Evolutionary conservation across 1,140 invertebrate species (phyloP).

Genomic region (Nomia melanderi): DNA sequence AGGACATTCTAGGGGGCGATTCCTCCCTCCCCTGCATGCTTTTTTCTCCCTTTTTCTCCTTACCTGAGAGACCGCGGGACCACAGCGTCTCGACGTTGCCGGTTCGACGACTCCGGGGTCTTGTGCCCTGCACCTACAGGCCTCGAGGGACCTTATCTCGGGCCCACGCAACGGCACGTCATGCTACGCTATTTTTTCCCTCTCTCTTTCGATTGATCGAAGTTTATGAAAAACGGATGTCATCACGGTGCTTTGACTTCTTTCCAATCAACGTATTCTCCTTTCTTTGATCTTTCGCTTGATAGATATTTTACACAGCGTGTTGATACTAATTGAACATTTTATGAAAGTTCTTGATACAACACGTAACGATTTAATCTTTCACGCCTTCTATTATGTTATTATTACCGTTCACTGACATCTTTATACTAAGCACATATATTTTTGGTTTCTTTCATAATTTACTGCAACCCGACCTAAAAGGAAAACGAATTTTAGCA

Average conservation of each 20-base stretch:
- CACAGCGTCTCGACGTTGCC: conserved; percentile 67
- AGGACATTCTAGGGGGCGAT: conserved; percentile 74
- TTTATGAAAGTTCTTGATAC: too few relatives aligned
- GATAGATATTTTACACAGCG: conserved; percentile 1
- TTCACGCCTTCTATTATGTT: too few relatives aligned
- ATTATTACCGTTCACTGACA: too few relatives aligned
- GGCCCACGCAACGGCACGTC: conserved; percentile 44
- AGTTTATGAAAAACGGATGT: conserved; percentile 15
- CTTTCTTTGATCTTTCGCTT: background rate
- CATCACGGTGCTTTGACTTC: background rate
- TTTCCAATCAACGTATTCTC: background rate
- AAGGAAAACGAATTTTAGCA: too few relatives aligned
- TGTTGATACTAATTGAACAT: conserved; percentile 2
- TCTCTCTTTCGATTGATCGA: conserved; percentile 23
- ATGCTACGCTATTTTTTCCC: conserved; percentile 44
- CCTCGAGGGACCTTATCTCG: conserved; percentile 47
- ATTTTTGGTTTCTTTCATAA: too few relatives aligned
- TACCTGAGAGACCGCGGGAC: conserved; percentile 62
- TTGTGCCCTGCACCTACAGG: conserved; percentile 44
- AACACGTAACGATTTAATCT: too few relatives aligned
- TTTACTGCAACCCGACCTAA: too few relatives aligned
- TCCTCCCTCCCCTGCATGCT: conserved; percentile 27
- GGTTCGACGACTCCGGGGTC: conserved; percentile 65
- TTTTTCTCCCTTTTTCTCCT: conserved; percentile 55
- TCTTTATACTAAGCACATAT: too few relatives aligned